A percentile compares a stretch with the other conserved stretches of the same genome.
Conservation (phyloP, 2,797 vertebrate genomes). For the Trichosurus vulpecula region DNA sequence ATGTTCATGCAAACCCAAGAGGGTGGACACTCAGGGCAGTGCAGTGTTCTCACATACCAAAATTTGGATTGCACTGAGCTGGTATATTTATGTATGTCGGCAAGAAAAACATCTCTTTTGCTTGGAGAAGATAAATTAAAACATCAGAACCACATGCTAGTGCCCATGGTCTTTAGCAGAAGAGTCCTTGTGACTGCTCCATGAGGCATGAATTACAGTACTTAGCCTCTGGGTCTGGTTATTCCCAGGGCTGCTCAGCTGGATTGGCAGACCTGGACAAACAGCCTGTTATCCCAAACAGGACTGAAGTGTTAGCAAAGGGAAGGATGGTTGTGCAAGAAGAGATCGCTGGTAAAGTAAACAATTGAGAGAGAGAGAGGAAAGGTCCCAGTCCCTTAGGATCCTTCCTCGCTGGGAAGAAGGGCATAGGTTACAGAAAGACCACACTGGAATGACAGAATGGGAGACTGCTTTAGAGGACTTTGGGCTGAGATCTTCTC, state of each 20-base stretch:
- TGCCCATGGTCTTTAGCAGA: slow-evolving; percentile 76
- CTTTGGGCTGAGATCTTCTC: background rate
- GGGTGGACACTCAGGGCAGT: slow-evolving; percentile 82
- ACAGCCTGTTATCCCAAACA: slow-evolving; percentile 85
- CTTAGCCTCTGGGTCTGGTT: slow-evolving; percentile 84
- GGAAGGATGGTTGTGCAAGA: slow-evolving; percentile 77
- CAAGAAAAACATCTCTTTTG: slow-evolving; percentile 89
- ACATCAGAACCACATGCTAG: slow-evolving; percentile 76
- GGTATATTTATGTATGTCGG: slow-evolving; percentile 88
- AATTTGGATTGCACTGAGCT: slow-evolving; percentile 83
- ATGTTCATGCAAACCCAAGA: slow-evolving; percentile 86
- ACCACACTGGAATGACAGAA: slow-evolving; percentile 53
- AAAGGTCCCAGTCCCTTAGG: slow-evolving; percentile 79
- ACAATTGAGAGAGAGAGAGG: slow-evolving; percentile 74
- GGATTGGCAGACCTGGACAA: slow-evolving; percentile 86
- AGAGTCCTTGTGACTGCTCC: slow-evolving; percentile 77
- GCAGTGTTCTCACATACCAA: slow-evolving; percentile 82
- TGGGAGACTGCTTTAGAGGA: background rate
- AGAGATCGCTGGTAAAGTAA: slow-evolving; percentile 81
- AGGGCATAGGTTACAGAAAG: slow-evolving; percentile 69
- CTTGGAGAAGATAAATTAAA: slow-evolving; percentile 88
- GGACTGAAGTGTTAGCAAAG: slow-evolving; percentile 81
- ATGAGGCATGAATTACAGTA: slow-evolving; percentile 80
- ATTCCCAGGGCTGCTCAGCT: slow-evolving; percentile 83
- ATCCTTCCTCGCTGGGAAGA: slow-evolving; percentile 72